Evolutionary conservation across 2,888 invertebrate species (phyloP), one percentile per base, ranked within the genome.

Genomic region (Tiphia femorata): DNA sequence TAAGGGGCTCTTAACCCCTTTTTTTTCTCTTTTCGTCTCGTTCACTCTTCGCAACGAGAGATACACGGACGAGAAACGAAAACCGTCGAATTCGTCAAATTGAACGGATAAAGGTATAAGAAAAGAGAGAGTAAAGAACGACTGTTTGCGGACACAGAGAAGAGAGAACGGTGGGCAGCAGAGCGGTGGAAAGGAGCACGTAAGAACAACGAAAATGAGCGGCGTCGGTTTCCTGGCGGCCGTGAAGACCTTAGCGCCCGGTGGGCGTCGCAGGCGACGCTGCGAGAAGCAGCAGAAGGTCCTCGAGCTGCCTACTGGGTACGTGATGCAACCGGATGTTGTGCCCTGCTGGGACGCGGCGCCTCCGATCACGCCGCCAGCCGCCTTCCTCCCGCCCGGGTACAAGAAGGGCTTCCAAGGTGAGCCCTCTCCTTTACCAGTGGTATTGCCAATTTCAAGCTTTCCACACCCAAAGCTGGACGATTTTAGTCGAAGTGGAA

Each of bases 301-400:
- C 58, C 80, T 87, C 56, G 81, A 82, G 52, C 65, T 82, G 23
- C 75, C 77, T 38, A 65, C 77, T 7, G 77, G 77, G 37, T 76
- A 72, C 57, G 58, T 81, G 59, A 76, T 81, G 63, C 86, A 85
- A 58, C 86, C 87, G 43, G 87, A 88, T 71, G 86, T 87, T 46
- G 87, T 88, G 49, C 87, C 87, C 27, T 84, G 83, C 64, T 88
- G 87, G 87, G 88, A 88, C 68, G 80, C 84, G 4, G 88, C 87
- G 61, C 86, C 88, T 21, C 90, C 90, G 21, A 90, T 90, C 64
- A 90, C 90, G 23, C 90, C 90, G 20, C 91, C 90, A 12, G 89
- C 90, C 6, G 89, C 89, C 52, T 90, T 90, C 75, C 83, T 89
- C 47, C 87, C 89, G 2, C 87, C 88, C 19, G 89, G 88, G 35